A percentile compares a stretch with the other conserved stretches of the same genome.
Conservation (phyloP, 2,797 vertebrate species). For the Sarcophilus harrisii region DNA sequence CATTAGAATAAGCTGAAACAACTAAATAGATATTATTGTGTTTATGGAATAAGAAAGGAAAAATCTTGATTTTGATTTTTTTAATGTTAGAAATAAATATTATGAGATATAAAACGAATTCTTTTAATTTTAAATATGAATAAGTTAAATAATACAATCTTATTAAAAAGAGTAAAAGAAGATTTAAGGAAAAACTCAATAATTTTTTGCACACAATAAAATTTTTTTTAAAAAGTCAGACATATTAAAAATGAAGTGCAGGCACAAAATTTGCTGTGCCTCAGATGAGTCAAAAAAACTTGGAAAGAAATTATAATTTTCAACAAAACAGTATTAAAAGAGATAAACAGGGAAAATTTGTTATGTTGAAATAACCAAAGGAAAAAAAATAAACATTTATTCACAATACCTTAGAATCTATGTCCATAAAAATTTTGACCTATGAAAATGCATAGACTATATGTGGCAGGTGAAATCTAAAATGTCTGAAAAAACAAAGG, state of each 20-base stretch:
- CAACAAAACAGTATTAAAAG: background rate
- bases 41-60: background rate
- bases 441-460: background rate
- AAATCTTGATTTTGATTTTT: background rate
- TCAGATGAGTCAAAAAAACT: background rate
- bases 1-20: background rate
- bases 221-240: background rate
- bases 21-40: background rate
- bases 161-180: background rate
- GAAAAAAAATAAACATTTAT: background rate
- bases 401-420: background rate
- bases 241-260: background rate
- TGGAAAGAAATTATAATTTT: background rate
- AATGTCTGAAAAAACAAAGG: background rate
- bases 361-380: background rate
- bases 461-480: background rate
- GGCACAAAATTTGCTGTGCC: background rate
- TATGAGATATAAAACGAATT: background rate
- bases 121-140: background rate
- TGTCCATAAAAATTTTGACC: background rate
- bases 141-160: background rate
- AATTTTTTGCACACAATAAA: background rate
- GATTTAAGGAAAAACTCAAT: background rate
- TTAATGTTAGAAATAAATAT: background rate
- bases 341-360: background rate